Base-by-base conservation (phyloP, 2,888 invertebrate species). In the Macrostomum cliftonense region DNA sequence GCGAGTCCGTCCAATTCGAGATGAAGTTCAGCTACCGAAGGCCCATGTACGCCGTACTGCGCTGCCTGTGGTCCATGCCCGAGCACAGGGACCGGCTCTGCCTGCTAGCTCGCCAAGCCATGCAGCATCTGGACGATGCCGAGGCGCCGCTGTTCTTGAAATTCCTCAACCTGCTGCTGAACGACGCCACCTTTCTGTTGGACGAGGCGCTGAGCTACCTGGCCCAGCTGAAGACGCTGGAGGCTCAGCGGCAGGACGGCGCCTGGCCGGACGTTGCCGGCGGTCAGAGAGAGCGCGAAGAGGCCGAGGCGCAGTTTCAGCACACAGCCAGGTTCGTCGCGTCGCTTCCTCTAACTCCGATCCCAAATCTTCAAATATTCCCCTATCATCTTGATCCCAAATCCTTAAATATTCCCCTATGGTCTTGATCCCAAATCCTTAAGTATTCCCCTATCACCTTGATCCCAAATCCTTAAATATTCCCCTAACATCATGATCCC, bases 21-120 rank as follows among this genome's bases (percentile, higher is more conserved):
- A 87, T 91, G 69, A 93, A 91, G 72, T 93, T 93, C 69, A 87
- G 88, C 70, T 93, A 93, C 67, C 77, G 91, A 19, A 77, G 86
- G 39, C 91, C 91, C 1, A 91, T 93, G 88, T 91, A 93, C 64
- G 76, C 79, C 38, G 81, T 88, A 1, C 82, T 93, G 79, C 82
- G 87, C 65, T 88, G 40, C 9, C 20, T 40, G 5, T 17, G 16
- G 40, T 19, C 20, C 43, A 43, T 43, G 14, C 20, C 40, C 2
- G 40, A 2, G 2, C 20, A 40, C 40, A 2, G 17, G 4, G 14
- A 43, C 14, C 20, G 14, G 4, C 43, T 56, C 63, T 81, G 87
- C 54, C 68, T 72, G 21, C 71, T 91, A 56, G 85, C 88, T 0
- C 69, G 71, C 52, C 79, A 81, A 58, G 89, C 91, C 0, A 83